phyloP scores from a whole-genome alignment of 2,888 invertebrate species.

The Hipparchia sbordonii region DNA sequence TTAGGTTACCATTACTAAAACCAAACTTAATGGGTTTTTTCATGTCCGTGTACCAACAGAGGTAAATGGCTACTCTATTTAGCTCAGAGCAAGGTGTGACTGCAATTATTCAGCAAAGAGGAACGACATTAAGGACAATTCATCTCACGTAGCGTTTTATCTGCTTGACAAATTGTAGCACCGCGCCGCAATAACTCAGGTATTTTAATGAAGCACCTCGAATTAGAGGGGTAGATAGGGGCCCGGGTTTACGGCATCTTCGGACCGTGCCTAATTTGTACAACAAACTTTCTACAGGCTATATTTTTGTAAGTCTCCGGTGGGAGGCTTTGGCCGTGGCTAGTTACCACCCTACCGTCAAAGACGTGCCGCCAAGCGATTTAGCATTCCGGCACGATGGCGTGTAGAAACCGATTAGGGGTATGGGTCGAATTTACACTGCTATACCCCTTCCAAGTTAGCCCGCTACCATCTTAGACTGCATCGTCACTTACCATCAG shows the following conservation, averaged over 20 bases:
- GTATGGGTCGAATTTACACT: no score
- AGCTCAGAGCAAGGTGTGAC: conserved; percentile 30
- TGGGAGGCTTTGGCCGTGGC: no score
- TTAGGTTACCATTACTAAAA: neutral
- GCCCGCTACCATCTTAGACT: no score
- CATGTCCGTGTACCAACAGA: neutral
- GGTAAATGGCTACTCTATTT: conserved; percentile 12
- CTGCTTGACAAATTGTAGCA: conserved; percentile 75
- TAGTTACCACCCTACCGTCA: no score
- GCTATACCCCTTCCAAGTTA: no score
- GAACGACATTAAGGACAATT: conserved; percentile 73
- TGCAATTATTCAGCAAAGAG: conserved; percentile 75
- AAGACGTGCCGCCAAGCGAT: no score
- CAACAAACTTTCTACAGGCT: neutral
- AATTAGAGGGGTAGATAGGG: conserved; percentile 31
- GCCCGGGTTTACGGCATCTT: neutral
- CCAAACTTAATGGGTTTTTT: neutral
- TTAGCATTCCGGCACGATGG: no score
- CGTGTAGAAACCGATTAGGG: no score
- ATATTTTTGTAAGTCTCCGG: neutral
- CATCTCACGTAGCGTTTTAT: conserved; percentile 73
- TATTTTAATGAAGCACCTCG: conserved; percentile 54
- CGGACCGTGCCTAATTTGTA: neutral
- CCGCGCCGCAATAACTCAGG: conserved; percentile 59
- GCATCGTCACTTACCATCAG: no score